Conservation (phyloP, 2,113 vertebrate genomes). For the Mastomys natalensis region DNA sequence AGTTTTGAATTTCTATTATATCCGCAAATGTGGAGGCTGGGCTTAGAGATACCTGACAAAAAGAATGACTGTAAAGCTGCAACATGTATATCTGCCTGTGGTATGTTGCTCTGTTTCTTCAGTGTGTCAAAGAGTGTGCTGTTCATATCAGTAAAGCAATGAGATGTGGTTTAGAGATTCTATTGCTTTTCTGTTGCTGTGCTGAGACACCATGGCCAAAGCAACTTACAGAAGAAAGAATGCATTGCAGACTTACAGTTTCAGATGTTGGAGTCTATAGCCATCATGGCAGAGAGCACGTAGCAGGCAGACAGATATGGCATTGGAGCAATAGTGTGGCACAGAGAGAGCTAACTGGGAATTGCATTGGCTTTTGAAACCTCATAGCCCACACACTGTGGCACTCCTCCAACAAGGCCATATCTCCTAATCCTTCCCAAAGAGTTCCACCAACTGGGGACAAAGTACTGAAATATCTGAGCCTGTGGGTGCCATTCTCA, state of each 20-base stretch:
- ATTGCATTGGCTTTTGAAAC: neutral
- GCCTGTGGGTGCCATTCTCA: neutral
- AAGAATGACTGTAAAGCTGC: neutral
- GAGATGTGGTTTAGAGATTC: neutral
- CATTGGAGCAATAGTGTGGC: neutral
- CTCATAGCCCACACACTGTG: neutral
- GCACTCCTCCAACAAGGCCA: neutral
- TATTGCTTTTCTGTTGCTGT: neutral
- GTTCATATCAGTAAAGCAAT: neutral
- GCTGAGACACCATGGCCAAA: neutral
- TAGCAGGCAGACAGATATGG: neutral
- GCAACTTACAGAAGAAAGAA: neutral
- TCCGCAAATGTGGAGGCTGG: neutral
- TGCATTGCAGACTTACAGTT: too few relatives aligned
- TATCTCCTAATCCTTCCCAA: neutral
- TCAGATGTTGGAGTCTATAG: neutral
- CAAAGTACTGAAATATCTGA: neutral
- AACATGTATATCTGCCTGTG: neutral
- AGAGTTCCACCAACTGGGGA: neutral
- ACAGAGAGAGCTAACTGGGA: neutral
- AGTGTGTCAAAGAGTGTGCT: neutral
- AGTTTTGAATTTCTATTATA: neutral
- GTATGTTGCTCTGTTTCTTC: neutral
- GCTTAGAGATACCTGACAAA: neutral
- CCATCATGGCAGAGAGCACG: neutral